Evolutionary conservation across 1,140 invertebrate species (phyloP).

Genomic region (Telenomus remus): DNA sequence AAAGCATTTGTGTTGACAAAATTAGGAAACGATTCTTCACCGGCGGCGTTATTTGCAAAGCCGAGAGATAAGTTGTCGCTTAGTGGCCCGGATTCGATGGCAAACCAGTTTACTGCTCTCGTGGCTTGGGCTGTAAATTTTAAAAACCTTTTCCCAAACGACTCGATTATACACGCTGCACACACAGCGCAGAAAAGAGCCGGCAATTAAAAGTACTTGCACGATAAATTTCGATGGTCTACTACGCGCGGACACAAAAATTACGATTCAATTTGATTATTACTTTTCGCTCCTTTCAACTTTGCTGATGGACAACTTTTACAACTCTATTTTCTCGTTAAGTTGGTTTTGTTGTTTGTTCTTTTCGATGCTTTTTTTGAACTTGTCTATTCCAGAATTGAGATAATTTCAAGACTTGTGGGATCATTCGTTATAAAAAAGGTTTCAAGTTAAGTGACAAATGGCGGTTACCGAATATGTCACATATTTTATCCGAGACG

Average conservation of each 20-base stretch:
- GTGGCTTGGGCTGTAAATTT: conserved; percentile 35
- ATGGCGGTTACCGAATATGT: neutral
- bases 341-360: neutral
- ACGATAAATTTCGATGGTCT: conserved; percentile 31
- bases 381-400: no score
- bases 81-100: conserved; percentile 24
- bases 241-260: conserved; percentile 36
- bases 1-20: conserved; percentile 6
- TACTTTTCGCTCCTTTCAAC: conserved; percentile 20
- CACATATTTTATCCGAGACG: conserved; percentile 22
- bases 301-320: neutral
- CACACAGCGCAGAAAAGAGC: conserved; percentile 32
- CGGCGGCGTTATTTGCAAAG: conserved; percentile 39
- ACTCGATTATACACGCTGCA: conserved; percentile 44
- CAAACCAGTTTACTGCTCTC: conserved; percentile 45
- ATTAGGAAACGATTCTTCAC: conserved; percentile 49
- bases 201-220: conserved; percentile 50
- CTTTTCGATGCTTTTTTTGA: neutral
- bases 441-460: conserved; percentile 11
- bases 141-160: conserved; percentile 39
- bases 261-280: conserved; percentile 48
- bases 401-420: no score
- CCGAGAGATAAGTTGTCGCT: conserved; percentile 32
- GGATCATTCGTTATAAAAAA: neutral
- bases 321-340: neutral